Base-by-base conservation (phyloP, 2,888 invertebrate species). In the Cheiracanthium punctorium region DNA sequence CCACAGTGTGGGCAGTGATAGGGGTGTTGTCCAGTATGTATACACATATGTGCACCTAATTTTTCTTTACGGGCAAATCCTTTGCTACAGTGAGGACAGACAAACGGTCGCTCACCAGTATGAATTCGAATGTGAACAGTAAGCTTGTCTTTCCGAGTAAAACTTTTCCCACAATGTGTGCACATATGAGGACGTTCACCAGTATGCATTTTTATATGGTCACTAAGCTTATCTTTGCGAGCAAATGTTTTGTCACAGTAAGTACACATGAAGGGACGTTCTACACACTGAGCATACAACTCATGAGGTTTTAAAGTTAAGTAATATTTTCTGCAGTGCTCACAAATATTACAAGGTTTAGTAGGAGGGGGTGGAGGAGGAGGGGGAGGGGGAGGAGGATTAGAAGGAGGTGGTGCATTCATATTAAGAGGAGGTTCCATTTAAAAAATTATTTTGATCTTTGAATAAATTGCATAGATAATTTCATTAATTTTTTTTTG, bases 261-360 rank as follows among this genome's bases (percentile, higher is more conserved):
- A 5, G 74, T 73, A 28, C 84, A 85, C 74, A 79, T 70, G 28
- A 85, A 85, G 30, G 84, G 84, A 7, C 84, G 84, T 30, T 85
- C 84, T 4, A 85, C 84, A 64, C 84, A 85, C 64, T 85, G 84
- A 1, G 84, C 84, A 67, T 85, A 85, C n/a, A 85, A 64, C 28
- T 85, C 84, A 69, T 85, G 84, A 8, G 84, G 84, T 24, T 85
- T 85, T 32, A 85, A 58, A 32, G 48, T 48, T n/a, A 85, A 41
- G 41, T 85, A 85, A 70, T 85, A 85, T 58, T 85, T 85, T 0
- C 84, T 65, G 20, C 84, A 85, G 30, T 85, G 84, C 69, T 85
- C 84, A 41, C 84, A 85, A 12, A 85, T 85, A 70, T 85, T 85
- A 37, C 84, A 85, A 12, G 84, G 84, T 64, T 79, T 85, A 8